Evolutionary conservation across 2,797 vertebrate genomes (phyloP).

Genomic region (Pteropus rufus): DNA sequence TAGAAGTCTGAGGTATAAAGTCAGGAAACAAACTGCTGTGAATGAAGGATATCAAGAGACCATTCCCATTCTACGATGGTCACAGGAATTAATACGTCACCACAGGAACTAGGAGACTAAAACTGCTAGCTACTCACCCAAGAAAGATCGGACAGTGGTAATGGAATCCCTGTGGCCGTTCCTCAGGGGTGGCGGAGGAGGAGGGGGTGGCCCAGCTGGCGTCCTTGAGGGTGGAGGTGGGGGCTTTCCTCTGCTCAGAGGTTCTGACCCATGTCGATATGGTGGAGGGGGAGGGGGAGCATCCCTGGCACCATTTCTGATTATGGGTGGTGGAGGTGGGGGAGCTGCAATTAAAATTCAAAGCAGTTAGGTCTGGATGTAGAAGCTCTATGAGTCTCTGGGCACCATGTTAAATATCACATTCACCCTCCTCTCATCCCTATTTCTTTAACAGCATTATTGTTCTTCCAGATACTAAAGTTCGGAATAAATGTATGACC

Average conservation of each 20-base stretch:
- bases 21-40: not conserved
- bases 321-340: constrained; percentile 84
- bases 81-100: not conserved
- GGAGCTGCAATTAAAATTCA: constrained; percentile 84
- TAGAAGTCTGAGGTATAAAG: not conserved
- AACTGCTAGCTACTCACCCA: constrained; percentile 85
- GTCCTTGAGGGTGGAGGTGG: constrained; percentile 89
- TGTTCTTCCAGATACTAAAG: not conserved
- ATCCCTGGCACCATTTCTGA: constrained; percentile 90
- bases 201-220: constrained; percentile 89
- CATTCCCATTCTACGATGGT: not conserved
- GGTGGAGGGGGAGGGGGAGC: constrained; percentile 92
- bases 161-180: constrained; percentile 91
- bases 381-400: not conserved
- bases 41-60: not conserved
- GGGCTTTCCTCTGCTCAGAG: constrained; percentile 81
- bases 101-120: not conserved
- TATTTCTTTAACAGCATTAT: not conserved
- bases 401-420: not conserved
- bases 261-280: constrained; percentile 89
- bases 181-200: constrained; percentile 91
- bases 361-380: not conserved
- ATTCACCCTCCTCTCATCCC: not conserved
- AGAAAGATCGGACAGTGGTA: constrained; percentile 86
- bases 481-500: not conserved